Conservation (phyloP, 2,888 invertebrate genomes). For the Eurytoma californica region DNA sequence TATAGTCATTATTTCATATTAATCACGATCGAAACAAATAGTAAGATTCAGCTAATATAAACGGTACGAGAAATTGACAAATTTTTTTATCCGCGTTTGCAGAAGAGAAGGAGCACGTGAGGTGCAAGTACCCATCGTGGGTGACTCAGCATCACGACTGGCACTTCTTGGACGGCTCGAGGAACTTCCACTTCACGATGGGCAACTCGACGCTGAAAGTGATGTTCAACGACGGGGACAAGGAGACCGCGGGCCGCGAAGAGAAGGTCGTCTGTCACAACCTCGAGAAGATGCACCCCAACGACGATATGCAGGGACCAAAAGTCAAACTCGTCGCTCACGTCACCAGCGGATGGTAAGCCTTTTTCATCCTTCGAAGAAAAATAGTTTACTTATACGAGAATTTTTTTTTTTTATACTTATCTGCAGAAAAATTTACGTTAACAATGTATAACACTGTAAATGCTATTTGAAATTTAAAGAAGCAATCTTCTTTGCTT, state of each 20-base stretch:
- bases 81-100: slow-evolving; percentile 60
- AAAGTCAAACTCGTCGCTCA: slow-evolving; percentile 84
- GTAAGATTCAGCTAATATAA: neutral
- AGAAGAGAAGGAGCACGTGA: slow-evolving; percentile 85
- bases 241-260: slow-evolving; percentile 65
- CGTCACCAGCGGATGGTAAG: slow-evolving; percentile 86
- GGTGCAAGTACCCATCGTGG: slow-evolving; percentile 88
- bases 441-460: too few relatives aligned
- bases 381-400: neutral
- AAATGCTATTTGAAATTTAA: too few relatives aligned
- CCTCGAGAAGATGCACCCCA: slow-evolving; percentile 66
- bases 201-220: slow-evolving; percentile 84
- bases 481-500: too few relatives aligned
- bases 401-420: too few relatives aligned
- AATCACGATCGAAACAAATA: too few relatives aligned
- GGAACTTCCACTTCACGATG: slow-evolving; percentile 84
- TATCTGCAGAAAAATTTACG: too few relatives aligned
- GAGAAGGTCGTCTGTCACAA: slow-evolving; percentile 72
- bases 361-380: slow-evolving; percentile 42
- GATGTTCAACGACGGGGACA: slow-evolving; percentile 70
- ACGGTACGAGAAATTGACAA: neutral
- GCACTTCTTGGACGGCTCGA: slow-evolving; percentile 85
- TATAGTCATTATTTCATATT: neutral
- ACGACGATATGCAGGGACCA: slow-evolving; percentile 70
- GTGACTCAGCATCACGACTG: slow-evolving; percentile 87